Percentiles rank a stretch among this genome's conserved stretches.
These are phyloP conservation scores for Talpa occidentalis DNA, from an alignment of 2,113 vertebrate genomes.

Conservation along the genomic window DNA sequence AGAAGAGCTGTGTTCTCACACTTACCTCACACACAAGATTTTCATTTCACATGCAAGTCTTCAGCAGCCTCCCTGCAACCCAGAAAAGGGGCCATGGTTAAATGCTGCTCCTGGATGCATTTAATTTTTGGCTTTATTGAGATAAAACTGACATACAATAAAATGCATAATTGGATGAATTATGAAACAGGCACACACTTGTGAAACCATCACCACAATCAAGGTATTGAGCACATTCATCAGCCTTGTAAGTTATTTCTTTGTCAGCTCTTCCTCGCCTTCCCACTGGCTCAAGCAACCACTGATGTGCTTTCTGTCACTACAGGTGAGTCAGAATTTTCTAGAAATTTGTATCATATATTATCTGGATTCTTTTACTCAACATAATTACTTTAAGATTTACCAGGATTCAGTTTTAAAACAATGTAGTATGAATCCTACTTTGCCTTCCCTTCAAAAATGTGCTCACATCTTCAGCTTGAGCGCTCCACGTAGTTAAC, in stretches of 20 bases:
- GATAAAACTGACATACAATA: conserved; percentile 43
- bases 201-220: background rate
- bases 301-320: background rate
- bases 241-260: background rate
- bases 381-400: conserved; percentile 44
- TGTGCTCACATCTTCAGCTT: conserved; percentile 38
- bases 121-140: conserved; percentile 8
- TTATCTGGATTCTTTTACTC: conserved; percentile 31
- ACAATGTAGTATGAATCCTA: conserved; percentile 22
- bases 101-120: background rate
- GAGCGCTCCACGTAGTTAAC: conserved; percentile 20
- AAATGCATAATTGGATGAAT: conserved; percentile 12
- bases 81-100: background rate
- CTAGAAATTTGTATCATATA: conserved; percentile 4
- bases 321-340: conserved; percentile 28
- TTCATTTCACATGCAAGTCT: conserved; percentile 15
- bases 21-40: background rate
- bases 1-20: background rate
- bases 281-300: background rate
- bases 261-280: background rate
- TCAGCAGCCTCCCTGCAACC: background rate
- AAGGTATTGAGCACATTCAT: background rate
- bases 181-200: background rate
- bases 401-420: conserved; percentile 35
- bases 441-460: conserved; percentile 29